Conservation (phyloP, 2,113 vertebrate genomes). For the Nothobranchius kuhntae region DNA sequence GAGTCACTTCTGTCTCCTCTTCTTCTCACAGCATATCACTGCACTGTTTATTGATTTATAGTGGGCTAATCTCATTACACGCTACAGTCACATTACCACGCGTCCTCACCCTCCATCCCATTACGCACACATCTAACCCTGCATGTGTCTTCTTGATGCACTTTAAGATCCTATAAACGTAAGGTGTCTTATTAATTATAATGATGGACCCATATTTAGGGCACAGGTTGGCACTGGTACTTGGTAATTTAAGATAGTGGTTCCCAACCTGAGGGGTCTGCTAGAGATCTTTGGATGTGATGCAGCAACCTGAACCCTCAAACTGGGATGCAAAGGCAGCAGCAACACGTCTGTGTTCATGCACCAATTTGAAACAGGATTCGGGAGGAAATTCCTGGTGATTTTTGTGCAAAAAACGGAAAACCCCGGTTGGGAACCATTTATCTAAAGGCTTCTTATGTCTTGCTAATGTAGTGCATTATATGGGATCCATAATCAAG, state of each 20-base stretch:
- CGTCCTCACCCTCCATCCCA: slow-evolving; percentile 45
- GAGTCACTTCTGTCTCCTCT: slow-evolving; percentile 21
- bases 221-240: slow-evolving; percentile 20
- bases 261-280: slow-evolving; percentile 10
- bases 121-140: slow-evolving; percentile 41
- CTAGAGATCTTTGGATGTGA: too few species aligned
- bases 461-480: not conserved
- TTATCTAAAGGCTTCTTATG: too few species aligned
- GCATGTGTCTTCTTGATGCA: slow-evolving; percentile 32
- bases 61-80: slow-evolving; percentile 68
- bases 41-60: slow-evolving; percentile 71
- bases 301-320: too few species aligned
- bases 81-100: slow-evolving; percentile 63
- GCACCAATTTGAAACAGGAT: too few species aligned
- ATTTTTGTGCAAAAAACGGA: too few species aligned
- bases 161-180: slow-evolving; percentile 50
- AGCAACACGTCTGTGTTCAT: too few species aligned
- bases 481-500: slow-evolving; percentile 34
- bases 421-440: too few species aligned
- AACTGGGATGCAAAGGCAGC: too few species aligned
- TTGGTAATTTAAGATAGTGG: slow-evolving; percentile 24
- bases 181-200: slow-evolving; percentile 44
- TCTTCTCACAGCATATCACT: slow-evolving; percentile 31
- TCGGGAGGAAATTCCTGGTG: too few species aligned
- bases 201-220: slow-evolving; percentile 43